These are phyloP conservation scores for Ametastegia equiseti DNA, from an alignment of 2,888 invertebrate species.

Conservation along the genomic window DNA sequence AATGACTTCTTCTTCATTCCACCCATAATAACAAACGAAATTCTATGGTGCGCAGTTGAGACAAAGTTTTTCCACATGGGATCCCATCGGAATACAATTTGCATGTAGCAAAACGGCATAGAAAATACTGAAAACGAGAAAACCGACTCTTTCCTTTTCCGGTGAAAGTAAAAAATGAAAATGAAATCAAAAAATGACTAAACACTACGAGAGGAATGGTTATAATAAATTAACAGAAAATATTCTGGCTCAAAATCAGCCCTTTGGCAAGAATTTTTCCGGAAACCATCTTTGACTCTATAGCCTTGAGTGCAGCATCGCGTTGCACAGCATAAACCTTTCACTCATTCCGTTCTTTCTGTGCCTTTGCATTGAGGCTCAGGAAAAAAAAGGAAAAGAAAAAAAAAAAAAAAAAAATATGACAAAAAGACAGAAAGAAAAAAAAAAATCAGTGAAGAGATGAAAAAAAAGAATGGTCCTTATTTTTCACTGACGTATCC, in stretches of 20 bases:
- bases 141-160: too few relatives aligned
- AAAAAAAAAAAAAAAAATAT: not conserved
- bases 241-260: too few relatives aligned
- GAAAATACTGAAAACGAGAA: too few relatives aligned
- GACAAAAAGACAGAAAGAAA: not conserved
- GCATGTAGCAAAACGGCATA: too few relatives aligned
- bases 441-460: not conserved
- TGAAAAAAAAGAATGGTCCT: not conserved
- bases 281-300: not conserved
- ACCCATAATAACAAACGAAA: not conserved
- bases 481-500: constrained; percentile 7
- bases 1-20: not conserved
- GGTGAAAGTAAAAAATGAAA: too few relatives aligned
- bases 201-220: too few relatives aligned
- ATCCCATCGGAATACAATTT: too few relatives aligned
- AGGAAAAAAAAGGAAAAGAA: not conserved
- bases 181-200: too few relatives aligned
- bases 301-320: not conserved
- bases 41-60: not conserved
- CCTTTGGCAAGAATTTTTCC: too few relatives aligned
- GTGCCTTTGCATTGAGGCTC: too few relatives aligned
- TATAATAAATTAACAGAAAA: too few relatives aligned
- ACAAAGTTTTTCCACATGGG: too few relatives aligned
- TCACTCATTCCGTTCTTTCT: not conserved
- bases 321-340: not conserved